Base-by-base conservation (phyloP, 2,113 vertebrate genomes). In the Nasalis larvatus region DNA sequence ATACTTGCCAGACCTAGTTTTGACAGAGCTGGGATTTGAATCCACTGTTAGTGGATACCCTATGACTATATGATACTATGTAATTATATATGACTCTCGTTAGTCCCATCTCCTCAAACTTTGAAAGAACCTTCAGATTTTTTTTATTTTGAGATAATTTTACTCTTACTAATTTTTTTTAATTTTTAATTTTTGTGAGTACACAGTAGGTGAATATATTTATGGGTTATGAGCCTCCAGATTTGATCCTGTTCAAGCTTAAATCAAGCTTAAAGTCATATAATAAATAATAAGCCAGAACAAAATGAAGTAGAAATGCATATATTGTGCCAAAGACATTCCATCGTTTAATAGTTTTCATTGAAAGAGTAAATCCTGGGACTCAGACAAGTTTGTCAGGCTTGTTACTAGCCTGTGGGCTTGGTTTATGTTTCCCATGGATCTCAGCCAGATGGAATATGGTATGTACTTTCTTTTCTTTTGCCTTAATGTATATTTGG, bases 231-330 rank as follows among this genome's bases (percentile, higher is more conserved):
- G 27, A 63, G 13, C 23, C n/a, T 96, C 49, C 71, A 73, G 49
- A 73, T 87, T 23, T 77, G 20, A 85, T 13, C 42, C 92, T 76
- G 82, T 92, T 92, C 52, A n/a, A 52, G 32, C 84, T 66, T 45
- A 80, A 90, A 71, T 54, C 40, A 58, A 80, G 21, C 54, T 68
- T 77, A 77, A 54, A 37, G 30, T 73, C 40, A 49, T 25, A 86
- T 25, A 54, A 89, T 81, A 92, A 87, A 73, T 54, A 89, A 91
- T 32, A 91, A 83, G 56, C 49, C 78, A 91, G n/a, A n/a, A 58
- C 32, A 74, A 92, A 93, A 47, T 85, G 25, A 96, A 81, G 25
- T 77, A n/a, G 66, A 86, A 96, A 63, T 45, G 35, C 91, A 86
- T 9, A 37, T 4, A 10, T 4, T 71, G 16, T 42, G 27, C 81